Conservation (phyloP, 1,140 invertebrate species). For the Micrasema longulum region DNA sequence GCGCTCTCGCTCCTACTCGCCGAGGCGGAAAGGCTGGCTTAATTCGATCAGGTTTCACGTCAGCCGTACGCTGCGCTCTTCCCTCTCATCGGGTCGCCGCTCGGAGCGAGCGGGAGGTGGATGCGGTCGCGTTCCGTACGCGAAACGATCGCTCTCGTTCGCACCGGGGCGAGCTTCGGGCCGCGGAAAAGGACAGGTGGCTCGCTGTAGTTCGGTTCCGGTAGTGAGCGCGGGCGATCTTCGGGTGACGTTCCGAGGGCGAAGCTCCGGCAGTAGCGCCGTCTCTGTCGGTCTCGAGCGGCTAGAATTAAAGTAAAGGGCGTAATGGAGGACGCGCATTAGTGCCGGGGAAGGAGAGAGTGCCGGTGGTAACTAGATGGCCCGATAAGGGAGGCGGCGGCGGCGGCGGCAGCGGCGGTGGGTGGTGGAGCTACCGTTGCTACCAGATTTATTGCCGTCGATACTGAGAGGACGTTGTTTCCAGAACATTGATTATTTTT, state of each 20-base stretch:
- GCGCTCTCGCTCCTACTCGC: constrained; percentile 35
- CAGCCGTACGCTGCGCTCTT: too few species aligned
- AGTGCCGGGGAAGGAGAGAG: not conserved
- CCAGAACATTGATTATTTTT: not conserved
- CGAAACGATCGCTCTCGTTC: constrained; percentile 60
- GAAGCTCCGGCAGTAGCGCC: constrained; percentile 57
- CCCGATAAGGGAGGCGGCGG: not conserved
- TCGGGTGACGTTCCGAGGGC: constrained; percentile 56
- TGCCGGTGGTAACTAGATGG: constrained; percentile 9
- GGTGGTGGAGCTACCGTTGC: not conserved
- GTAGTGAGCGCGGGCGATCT: constrained; percentile 70
- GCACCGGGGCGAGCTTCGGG: constrained; percentile 65
- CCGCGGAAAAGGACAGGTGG: constrained; percentile 67
- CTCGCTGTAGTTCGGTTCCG: constrained; percentile 68
- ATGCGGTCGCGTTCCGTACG: not conserved
- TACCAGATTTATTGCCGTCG: constrained; percentile 20
- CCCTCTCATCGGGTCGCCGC: constrained; percentile 18
- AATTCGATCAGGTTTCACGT: constrained; percentile 42
- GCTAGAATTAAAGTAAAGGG: constrained; percentile 16
- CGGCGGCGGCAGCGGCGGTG: not conserved
- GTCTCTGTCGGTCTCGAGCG: constrained; percentile 56
- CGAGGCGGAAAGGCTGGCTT: too few species aligned
- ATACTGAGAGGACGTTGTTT: constrained; percentile 17
- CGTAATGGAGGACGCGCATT: constrained; percentile 20
- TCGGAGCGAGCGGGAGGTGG: constrained; percentile 9